phyloP scores from a whole-genome alignment of 2,888 invertebrate genomes.

The Mythimna loreyi region DNA sequence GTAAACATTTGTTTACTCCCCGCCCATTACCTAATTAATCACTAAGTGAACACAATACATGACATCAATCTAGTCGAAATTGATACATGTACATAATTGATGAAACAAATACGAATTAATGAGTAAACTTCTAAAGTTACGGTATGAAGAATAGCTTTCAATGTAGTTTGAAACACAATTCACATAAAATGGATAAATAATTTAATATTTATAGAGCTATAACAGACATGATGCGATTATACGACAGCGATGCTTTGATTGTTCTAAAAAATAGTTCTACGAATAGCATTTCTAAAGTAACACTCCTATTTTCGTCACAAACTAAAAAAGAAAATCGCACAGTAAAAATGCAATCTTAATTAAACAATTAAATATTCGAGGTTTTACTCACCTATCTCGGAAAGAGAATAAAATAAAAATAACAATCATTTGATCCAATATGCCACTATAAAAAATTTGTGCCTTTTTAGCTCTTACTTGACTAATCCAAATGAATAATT shows the following conservation, averaged over 20 bases:
- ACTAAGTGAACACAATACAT: constrained; percentile 16
- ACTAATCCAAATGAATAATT: not conserved
- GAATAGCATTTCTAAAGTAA: not conserved
- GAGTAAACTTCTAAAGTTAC: constrained; percentile 17
- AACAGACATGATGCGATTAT: not conserved
- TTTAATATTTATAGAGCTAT: not conserved
- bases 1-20: constrained; percentile 1
- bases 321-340: too few relatives aligned
- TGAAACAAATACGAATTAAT: constrained; percentile 33
- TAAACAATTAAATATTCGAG: not conserved
- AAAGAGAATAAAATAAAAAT: not conserved
- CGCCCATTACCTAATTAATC: constrained; percentile 41
- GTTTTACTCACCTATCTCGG: not conserved
- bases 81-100: constrained; percentile 39
- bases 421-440: not conserved
- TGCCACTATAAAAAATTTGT: too few relatives aligned
- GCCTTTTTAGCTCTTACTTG: not conserved
- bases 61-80: constrained; percentile 26
- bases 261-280: not conserved
- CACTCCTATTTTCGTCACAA: not conserved
- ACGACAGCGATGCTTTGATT: not conserved
- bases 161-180: constrained; percentile 11
- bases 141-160: constrained; percentile 2
- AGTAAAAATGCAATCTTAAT: not conserved
- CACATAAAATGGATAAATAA: not conserved